Base-by-base conservation (phyloP, 30 jellyfish, hydroid and myxozoan genomes). In the Rhopilema esculentum region DNA sequence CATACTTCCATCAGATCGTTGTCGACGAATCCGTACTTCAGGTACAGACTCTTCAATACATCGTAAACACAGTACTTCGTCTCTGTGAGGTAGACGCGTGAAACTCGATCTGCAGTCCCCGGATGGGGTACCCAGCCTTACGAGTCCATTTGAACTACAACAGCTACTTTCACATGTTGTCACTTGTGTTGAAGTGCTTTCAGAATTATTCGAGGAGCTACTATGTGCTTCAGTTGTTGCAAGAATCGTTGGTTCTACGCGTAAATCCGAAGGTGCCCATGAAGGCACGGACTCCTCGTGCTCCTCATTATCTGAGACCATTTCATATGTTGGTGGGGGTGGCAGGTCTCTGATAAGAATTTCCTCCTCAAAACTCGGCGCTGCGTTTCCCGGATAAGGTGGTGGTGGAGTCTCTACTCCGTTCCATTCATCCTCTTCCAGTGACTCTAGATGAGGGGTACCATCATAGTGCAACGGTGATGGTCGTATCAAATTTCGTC, bases 331-430 rank as follows among this genome's bases (percentile, higher is more conserved):
- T 4, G 94, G 94, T 7, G 94, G 94, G 0, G 94, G 94, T 17
- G 94, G 94, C 27, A 74, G 49, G 57, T 75, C 94, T 8, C 64
- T 78, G 50, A 80, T 80, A 4, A 70, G 66, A 0, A 84, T 22
- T 1, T 27, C 92, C 16, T 70, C 92, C 57, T 50, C 80, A 24
- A 27, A 69, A 20, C 79, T 16, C 66, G 33, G 57, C n/a, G 19
- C 82, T 20, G 22, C 77, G 70, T 29, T 53, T 21, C 89, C 92
- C n/a, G 97, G 92, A 52, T 79, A 80, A 0, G 95, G 89, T 4
- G 97, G 93, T 16, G 93, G 93, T 0, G 94, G 91, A 1, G 90
- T 83, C 22, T 31, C 85, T 27, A 85, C 70, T 51, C 91, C 83
- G 65, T 84, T 75, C 73, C 79, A 83, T 21, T 72, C 89, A 51